phyloP scores from a whole-genome alignment of 2,888 invertebrate species.

The Holacanthella duospinosa region DNA sequence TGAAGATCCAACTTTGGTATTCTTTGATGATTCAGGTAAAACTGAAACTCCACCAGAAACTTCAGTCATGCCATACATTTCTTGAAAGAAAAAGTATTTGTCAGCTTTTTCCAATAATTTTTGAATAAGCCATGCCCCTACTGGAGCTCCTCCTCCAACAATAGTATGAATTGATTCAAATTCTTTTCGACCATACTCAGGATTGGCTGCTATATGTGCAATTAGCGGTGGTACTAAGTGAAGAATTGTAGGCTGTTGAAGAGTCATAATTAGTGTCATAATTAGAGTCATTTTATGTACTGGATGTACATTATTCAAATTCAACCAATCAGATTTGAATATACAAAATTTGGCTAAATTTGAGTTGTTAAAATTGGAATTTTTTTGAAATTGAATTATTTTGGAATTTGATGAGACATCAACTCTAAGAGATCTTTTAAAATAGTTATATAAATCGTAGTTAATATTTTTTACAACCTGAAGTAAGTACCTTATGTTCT shows the following conservation, averaged over 20 bases:
- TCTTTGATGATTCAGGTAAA: slow-evolving; percentile 10
- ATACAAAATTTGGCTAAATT: no score
- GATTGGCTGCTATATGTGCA: slow-evolving; percentile 60
- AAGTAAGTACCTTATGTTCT: slow-evolving; percentile 45
- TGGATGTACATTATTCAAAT: no score
- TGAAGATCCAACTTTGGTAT: slow-evolving; percentile 20
- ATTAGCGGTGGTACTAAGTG: slow-evolving; percentile 63
- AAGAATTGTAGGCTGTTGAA: slow-evolving; percentile 21
- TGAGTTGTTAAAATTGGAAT: no score
- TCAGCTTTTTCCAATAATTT: slow-evolving; percentile 46
- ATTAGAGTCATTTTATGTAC: no score
- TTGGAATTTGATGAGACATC: no score
- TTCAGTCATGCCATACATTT: slow-evolving; percentile 59
- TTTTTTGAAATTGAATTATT: no score
- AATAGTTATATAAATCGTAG: no score
- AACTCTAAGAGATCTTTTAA: no score
- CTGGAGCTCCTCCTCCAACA: slow-evolving; percentile 56
- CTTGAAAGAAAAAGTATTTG: slow-evolving; percentile 24
- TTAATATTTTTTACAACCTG: no score
- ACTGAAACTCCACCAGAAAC: slow-evolving; percentile 43
- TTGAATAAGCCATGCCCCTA: slow-evolving; percentile 47
- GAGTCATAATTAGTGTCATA: no score
- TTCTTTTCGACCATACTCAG: slow-evolving; percentile 55
- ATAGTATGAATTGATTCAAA: slow-evolving; percentile 54
- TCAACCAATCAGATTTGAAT: no score